Evolutionary conservation across 2,888 invertebrate genomes (phyloP), one percentile per base, ranked within the genome.

Genomic region (Malacosoma neustria): DNA sequence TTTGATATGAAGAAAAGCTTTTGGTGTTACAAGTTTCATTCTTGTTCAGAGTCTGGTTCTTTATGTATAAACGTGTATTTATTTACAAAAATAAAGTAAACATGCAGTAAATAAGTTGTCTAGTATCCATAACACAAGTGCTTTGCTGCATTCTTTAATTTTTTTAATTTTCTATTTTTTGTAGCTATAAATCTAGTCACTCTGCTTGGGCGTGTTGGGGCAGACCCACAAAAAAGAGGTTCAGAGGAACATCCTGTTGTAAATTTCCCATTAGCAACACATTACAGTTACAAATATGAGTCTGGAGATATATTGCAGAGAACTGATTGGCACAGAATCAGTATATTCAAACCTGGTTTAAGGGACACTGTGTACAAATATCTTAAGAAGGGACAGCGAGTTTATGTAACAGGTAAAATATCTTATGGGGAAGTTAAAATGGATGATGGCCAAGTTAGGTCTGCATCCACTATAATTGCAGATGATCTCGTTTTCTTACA

Each of bases 261-360:
- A 14, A 90, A 94, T 48, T 97, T 98, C 73, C 94, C 96, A 0
- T 59, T 98, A 36, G 97, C 97, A 3, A 98, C 97, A 13, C 95
- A 96, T 61, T 90, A 89, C 31, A 94, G 93, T 66, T 96, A 94
- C 71, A 92, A 91, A 61, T 91, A 92, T 73, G 92, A 92, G 56
- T 82, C 88, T 63, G 96, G 95, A 3, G 94, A 95, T 51, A 87
- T 92, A 60, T 77, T 92, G 36, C 95, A 96, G 64, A 91, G 93
- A 55, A 96, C 96, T 5, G 96, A 97, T 51, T 97, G 97, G 97
- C 97, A 97, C 72, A 88, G 94, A 54, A 75, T 97, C 34, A 92
- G 93, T 53, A 92, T 97, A 4, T 97, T 97, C 67, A 94, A 92
- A 60, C 96, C 95, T 2, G 88, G 89, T 37, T 87, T 98, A 1